These are phyloP conservation scores for Troides helena DNA, from an alignment of 2,888 invertebrate genomes.

Conservation along the genomic window DNA sequence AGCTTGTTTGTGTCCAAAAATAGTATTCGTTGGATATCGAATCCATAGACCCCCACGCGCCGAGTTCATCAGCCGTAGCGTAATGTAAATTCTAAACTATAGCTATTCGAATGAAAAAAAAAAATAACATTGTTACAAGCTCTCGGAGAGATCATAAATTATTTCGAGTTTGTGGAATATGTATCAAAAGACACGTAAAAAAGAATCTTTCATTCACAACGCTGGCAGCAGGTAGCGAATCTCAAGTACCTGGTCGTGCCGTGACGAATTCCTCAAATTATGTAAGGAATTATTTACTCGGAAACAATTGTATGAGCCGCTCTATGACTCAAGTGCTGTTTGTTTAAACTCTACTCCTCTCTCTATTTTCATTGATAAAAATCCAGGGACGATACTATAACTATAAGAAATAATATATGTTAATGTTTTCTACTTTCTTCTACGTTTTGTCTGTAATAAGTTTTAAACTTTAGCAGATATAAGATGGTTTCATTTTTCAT, in stretches of 20 bases:
- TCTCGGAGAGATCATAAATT: slow-evolving; percentile 20
- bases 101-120: neutral
- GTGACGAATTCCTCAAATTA: slow-evolving; percentile 15
- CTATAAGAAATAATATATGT: no score
- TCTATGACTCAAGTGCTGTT: slow-evolving; percentile 4
- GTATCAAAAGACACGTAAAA: slow-evolving; percentile 18
- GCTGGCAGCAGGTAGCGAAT: slow-evolving; percentile 22
- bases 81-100: slow-evolving; percentile 4
- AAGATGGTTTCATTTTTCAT: no score
- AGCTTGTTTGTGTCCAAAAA: neutral
- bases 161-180: slow-evolving; percentile 8
- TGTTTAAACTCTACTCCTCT: neutral
- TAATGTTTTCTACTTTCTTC: no score
- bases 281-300: slow-evolving; percentile 12
- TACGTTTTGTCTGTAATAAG: no score
- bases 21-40: slow-evolving; percentile 1
- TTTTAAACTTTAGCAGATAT: no score
- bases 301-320: slow-evolving; percentile 10
- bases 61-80: neutral
- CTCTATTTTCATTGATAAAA: slow-evolving; percentile 1
- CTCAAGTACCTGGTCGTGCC: slow-evolving; percentile 28
- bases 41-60: neutral
- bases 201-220: slow-evolving; percentile 29
- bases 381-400: neutral
- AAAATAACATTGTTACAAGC: slow-evolving; percentile 12